Conservation (phyloP, 2,888 invertebrate species). For the Dendrolimus pini region DNA sequence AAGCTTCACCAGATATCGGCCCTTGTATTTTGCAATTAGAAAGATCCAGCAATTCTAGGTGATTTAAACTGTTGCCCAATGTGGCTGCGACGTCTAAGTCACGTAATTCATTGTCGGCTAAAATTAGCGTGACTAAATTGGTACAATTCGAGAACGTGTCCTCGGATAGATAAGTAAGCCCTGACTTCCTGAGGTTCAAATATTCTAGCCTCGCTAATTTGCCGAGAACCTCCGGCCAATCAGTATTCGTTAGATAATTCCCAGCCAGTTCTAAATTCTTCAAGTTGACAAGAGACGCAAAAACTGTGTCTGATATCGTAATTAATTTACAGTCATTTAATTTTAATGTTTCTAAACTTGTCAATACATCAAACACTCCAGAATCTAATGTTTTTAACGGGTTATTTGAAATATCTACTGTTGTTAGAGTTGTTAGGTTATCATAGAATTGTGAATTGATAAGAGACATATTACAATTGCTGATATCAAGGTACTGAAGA, state of each 20-base stretch:
- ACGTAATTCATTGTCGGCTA: constrained; percentile 80
- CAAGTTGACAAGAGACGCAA: constrained; percentile 76
- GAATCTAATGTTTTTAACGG: constrained; percentile 76
- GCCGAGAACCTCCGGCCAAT: constrained; percentile 79
- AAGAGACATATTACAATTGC: constrained; percentile 76
- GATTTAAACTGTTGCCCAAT: constrained; percentile 79
- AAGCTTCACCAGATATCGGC: constrained; percentile 81
- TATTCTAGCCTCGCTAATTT: constrained; percentile 78
- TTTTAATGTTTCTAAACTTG: constrained; percentile 80
- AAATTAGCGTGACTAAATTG: constrained; percentile 78
- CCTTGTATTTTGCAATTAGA: constrained; percentile 82
- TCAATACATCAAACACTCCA: constrained; percentile 78
- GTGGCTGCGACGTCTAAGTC: constrained; percentile 80
- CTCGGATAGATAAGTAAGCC: constrained; percentile 77
- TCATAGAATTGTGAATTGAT: constrained; percentile 80
- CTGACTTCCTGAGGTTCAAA: constrained; percentile 78
- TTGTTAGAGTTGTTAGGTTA: constrained; percentile 80
- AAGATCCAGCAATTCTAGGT: constrained; percentile 80
- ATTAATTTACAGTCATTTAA: constrained; percentile 80
- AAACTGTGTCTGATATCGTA: constrained; percentile 72
- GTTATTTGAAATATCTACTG: constrained; percentile 83
- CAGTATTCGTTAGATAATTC: constrained; percentile 72
- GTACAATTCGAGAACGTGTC: constrained; percentile 80
- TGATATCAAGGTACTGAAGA: constrained; percentile 81
- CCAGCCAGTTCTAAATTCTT: constrained; percentile 80